Conservation (phyloP, 2,113 vertebrate genomes). For the Alethe diademata region DNA sequence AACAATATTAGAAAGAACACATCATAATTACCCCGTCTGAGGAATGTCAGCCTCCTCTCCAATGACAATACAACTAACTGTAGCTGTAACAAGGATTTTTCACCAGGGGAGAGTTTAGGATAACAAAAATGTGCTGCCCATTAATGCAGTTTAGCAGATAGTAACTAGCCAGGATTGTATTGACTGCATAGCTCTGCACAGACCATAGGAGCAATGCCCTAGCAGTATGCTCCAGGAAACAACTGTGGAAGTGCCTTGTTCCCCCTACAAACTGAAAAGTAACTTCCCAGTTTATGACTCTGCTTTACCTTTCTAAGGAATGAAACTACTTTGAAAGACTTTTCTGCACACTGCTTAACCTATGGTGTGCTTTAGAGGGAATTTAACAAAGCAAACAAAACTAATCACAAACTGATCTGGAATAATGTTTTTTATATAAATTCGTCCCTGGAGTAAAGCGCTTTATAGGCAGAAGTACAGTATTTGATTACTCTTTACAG, state of each 20-base stretch:
- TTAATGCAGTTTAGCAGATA: neutral
- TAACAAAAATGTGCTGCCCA: neutral
- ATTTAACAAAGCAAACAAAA: neutral
- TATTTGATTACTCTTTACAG: neutral
- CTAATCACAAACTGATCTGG: neutral
- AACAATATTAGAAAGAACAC: neutral
- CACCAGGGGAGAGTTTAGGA: neutral
- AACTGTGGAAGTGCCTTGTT: neutral
- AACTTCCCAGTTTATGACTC: neutral
- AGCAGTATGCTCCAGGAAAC: neutral
- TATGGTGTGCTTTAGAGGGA: neutral
- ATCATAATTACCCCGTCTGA: neutral
- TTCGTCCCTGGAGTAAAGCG: neutral
- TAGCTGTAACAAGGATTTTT: neutral
- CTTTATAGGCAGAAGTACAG: neutral
- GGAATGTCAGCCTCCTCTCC: neutral
- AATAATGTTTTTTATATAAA: neutral
- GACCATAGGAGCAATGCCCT: neutral
- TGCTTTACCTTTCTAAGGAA: neutral
- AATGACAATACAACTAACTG: neutral
- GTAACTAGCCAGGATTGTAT: neutral
- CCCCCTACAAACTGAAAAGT: neutral
- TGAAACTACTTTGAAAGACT: neutral
- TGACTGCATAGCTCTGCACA: neutral
- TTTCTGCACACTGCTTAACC: neutral